Evolutionary conservation across 2,113 vertebrate genomes (phyloP), one percentile per base, ranked within the genome.

Genomic region (Bucco capensis): DNA sequence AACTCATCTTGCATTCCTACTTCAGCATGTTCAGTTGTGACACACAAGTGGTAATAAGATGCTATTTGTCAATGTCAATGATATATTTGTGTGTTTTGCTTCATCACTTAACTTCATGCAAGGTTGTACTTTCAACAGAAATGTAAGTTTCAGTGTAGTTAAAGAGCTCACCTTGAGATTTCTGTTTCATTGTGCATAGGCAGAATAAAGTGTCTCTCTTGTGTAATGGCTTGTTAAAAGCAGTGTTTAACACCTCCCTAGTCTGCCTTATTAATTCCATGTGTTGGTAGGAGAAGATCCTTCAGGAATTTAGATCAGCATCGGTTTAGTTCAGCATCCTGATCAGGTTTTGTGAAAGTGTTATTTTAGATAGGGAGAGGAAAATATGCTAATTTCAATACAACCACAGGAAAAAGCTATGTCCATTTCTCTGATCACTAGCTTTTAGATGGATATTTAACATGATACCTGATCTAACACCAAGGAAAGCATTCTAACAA

Each of bases 391-490:
- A 4, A 7, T 58, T 49, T 75, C 42, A 33, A 1, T 17, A 16
- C 8, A 61, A 82, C 44, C 14, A 1, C 7, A n/a, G 28, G 35
- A 42, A 49, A 33, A 60, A 10, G 10, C 14, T 67, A 13, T 25
- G 7, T 16, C n/a, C 1, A 4, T 35, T 73, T 56, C 49, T 73
- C 27, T 2, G 47, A 25, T 23, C 23, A 21, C 24, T 62, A 66
- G 46, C 3, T 50, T 92, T 24, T n/a, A 24, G 8, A 44, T 30
- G 35, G 71, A 85, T 30, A 27, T 50, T 47, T 56, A 56, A 37
- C 1, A 2, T 1, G 1, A 38, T 25, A 15, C 9, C 38, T 19
- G 14, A 2, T 42, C 38, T 42, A 60, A 14, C 22, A 27, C 50
- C 33, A 25, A 14, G 5, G 2, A 31, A 44, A 66, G 21, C 22